A percentile compares a stretch with the other conserved stretches of the same genome.
Conservation (phyloP, 2,888 invertebrate species). For the Zootermopsis nevadensis region DNA sequence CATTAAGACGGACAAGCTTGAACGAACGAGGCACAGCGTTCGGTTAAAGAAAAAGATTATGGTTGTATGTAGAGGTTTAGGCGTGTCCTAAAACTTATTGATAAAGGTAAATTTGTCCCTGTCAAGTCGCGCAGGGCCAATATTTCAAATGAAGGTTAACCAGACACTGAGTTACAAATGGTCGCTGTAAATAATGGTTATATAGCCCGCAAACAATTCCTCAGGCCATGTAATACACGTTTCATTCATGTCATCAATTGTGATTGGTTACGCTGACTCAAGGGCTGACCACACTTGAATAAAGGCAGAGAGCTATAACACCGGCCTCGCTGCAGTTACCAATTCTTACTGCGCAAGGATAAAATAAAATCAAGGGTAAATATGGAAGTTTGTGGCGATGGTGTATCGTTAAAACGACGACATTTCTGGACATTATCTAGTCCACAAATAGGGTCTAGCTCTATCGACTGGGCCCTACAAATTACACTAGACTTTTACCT, state of each 20-base stretch:
- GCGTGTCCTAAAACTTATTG: slow-evolving; percentile 51
- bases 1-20: slow-evolving; percentile 30
- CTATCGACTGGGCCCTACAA: too few relatives aligned
- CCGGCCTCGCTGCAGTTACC: not conserved
- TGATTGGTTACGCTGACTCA: not conserved
- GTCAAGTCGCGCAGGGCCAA: slow-evolving; percentile 48
- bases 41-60: slow-evolving; percentile 23
- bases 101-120: slow-evolving; percentile 52
- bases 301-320: not conserved
- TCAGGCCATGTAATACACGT: slow-evolving; percentile 31
- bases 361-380: too few relatives aligned
- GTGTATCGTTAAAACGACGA: too few relatives aligned
- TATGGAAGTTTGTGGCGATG: too few relatives aligned
- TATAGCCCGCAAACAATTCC: slow-evolving; percentile 43
- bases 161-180: slow-evolving; percentile 48
- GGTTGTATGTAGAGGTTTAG: slow-evolving; percentile 30
- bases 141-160: slow-evolving; percentile 52
- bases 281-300: not conserved
- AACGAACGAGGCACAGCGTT: not conserved
- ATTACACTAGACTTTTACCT: too few relatives aligned
- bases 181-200: slow-evolving; percentile 46
- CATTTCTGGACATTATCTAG: too few relatives aligned
- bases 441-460: too few relatives aligned
- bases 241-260: slow-evolving; percentile 40
- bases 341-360: too few relatives aligned